Evolutionary conservation across 1,140 invertebrate genomes (phyloP).

Genomic region (Diachasmimorpha longicaudata): DNA sequence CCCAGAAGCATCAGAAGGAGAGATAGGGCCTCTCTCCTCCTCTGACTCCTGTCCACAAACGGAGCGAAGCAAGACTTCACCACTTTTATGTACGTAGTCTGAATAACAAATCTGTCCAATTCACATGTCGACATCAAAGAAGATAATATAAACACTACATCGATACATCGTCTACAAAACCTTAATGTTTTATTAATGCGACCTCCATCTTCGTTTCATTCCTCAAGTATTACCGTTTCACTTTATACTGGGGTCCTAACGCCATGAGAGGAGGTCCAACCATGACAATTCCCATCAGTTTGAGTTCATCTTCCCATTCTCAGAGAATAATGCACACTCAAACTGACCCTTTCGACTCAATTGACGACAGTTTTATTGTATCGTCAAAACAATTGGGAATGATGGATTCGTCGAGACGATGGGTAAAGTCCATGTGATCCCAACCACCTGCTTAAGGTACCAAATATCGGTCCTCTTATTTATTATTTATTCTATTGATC

Average conservation of each 20-base stretch:
- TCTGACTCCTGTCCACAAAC: constrained; percentile 50
- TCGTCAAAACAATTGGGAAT: background rate
- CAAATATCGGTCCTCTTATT: too few relatives aligned
- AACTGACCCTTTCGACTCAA: constrained; percentile 1
- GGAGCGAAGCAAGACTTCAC: constrained; percentile 63
- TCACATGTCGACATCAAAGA: constrained; percentile 66
- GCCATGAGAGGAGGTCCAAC: background rate
- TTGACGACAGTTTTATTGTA: constrained; percentile 10
- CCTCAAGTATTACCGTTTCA: constrained; percentile 1
- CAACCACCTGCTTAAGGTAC: too few relatives aligned
- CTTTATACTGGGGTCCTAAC: background rate
- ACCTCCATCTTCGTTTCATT: constrained; percentile 29
- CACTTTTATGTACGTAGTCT: constrained; percentile 64
- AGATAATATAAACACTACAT: constrained; percentile 66
- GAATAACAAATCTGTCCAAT: constrained; percentile 66
- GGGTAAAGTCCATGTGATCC: too few relatives aligned
- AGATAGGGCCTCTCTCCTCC: background rate
- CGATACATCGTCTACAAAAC: constrained; percentile 64
- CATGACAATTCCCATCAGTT: background rate
- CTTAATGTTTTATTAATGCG: constrained; percentile 65
- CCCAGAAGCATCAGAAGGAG: constrained; percentile 23
- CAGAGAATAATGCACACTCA: background rate
- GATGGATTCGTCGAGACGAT: background rate
- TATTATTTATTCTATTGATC: too few relatives aligned
- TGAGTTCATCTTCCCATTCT: background rate